Evolutionary conservation across 1,140 invertebrate genomes (phyloP).

Genomic region (Zaprionus capensis): DNA sequence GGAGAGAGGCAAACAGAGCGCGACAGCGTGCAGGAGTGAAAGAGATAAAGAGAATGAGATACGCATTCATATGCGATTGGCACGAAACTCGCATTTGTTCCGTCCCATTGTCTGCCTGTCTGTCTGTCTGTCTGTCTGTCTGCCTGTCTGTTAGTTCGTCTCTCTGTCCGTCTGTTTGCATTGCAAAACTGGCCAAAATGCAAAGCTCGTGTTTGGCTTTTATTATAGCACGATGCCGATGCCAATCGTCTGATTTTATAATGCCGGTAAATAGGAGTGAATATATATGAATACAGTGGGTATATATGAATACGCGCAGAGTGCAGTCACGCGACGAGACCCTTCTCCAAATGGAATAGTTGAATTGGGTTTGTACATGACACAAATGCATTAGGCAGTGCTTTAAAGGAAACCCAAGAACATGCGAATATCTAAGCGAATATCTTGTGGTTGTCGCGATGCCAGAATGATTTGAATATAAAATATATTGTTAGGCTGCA

Average conservation of each 20-base stretch:
- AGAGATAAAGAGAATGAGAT: slow-evolving; percentile 11
- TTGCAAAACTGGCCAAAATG: slow-evolving; percentile 52
- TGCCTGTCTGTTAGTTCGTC: not conserved
- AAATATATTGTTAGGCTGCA: not conserved
- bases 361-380: slow-evolving; percentile 49
- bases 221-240: slow-evolving; percentile 12
- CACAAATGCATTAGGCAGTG: slow-evolving; percentile 52
- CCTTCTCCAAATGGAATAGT: slow-evolving; percentile 22
- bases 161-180: slow-evolving; percentile 48
- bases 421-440: not conserved
- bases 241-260: slow-evolving; percentile 20
- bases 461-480: not conserved
- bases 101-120: not conserved
- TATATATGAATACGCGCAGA: slow-evolving; percentile 11
- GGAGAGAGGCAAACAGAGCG: not conserved
- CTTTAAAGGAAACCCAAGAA: not conserved
- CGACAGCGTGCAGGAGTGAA: not conserved
- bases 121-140: not conserved
- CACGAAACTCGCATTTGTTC: slow-evolving; percentile 53
- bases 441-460: not conserved
- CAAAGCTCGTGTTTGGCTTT: not conserved
- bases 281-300: slow-evolving; percentile 9
- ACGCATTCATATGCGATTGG: slow-evolving; percentile 55
- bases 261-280: slow-evolving; percentile 24
- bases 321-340: slow-evolving; percentile 47